These are phyloP conservation scores for Macropus fuliginosus DNA, from an alignment of 2,797 vertebrate genomes.

Conservation along the genomic window DNA sequence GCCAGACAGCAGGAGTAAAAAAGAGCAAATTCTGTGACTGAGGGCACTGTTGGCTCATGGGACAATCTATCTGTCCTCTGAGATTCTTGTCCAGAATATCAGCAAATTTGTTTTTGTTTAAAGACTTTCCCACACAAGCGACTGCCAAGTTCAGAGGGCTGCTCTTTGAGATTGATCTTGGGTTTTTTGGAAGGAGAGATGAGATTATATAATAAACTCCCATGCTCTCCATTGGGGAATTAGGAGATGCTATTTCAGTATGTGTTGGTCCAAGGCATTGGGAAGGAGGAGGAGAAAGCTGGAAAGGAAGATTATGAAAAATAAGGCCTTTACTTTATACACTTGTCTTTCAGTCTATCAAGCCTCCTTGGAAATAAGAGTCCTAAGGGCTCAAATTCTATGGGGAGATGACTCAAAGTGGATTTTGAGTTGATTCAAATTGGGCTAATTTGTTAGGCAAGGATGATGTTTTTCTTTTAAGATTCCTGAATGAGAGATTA, in stretches of 20 bases:
- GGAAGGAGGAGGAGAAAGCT: conserved; percentile 13
- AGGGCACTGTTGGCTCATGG: conserved; percentile 83
- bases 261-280: conserved; percentile 38
- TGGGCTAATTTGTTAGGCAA: conserved; percentile 46
- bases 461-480: not conserved
- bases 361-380: conserved; percentile 7
- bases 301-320: not conserved
- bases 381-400: not conserved
- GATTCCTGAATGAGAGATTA: conserved; percentile 1
- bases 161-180: conserved; percentile 84
- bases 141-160: conserved; percentile 87
- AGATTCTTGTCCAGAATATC: conserved; percentile 84
- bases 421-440: conserved; percentile 37
- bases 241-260: conserved; percentile 76
- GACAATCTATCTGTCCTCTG: conserved; percentile 74
- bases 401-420: conserved; percentile 8
- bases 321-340: not conserved
- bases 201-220: conserved; percentile 85
- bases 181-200: conserved; percentile 83
- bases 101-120: conserved; percentile 89
- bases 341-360: conserved; percentile 19
- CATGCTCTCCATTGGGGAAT: conserved; percentile 76
- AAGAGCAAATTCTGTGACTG: conserved; percentile 72
- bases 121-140: conserved; percentile 87
- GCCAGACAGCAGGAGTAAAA: conserved; percentile 66